phyloP scores from a whole-genome alignment of 2,888 invertebrate genomes.

The Ctena decussata region DNA sequence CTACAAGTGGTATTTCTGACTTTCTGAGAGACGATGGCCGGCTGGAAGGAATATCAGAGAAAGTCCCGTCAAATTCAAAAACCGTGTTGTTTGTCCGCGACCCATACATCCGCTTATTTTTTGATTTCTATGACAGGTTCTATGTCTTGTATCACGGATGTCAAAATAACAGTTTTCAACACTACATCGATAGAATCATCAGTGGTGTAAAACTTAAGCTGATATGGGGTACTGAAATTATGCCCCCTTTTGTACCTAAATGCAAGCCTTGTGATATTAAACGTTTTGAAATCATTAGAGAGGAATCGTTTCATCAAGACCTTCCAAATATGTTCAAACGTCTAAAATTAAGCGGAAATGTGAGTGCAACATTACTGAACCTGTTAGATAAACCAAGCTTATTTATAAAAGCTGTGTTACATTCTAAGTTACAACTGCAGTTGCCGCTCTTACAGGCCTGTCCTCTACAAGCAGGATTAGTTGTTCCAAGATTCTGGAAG shows the following conservation, averaged over 20 bases:
- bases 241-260: slow-evolving; percentile 35
- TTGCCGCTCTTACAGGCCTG: not conserved
- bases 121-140: slow-evolving; percentile 70
- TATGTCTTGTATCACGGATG: slow-evolving; percentile 48
- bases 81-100: slow-evolving; percentile 57
- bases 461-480: not conserved
- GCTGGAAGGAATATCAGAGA: not conserved
- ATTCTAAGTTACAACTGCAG: not conserved
- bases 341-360: slow-evolving; percentile 23
- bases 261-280: slow-evolving; percentile 64
- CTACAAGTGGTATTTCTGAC: not conserved
- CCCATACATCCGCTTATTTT: slow-evolving; percentile 66
- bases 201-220: not conserved
- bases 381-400: not conserved
- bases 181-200: slow-evolving; percentile 38
- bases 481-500: not conserved
- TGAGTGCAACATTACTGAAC: not conserved
- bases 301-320: slow-evolving; percentile 62
- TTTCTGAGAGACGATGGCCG: not conserved
- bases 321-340: slow-evolving; percentile 40
- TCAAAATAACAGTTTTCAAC: slow-evolving; percentile 49
- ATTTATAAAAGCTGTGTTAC: not conserved
- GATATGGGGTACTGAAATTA: not conserved
- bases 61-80: not conserved
- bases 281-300: slow-evolving; percentile 62